Conservation (phyloP, 2,797 vertebrate genomes). For the Syngnathus rostellatus region DNA sequence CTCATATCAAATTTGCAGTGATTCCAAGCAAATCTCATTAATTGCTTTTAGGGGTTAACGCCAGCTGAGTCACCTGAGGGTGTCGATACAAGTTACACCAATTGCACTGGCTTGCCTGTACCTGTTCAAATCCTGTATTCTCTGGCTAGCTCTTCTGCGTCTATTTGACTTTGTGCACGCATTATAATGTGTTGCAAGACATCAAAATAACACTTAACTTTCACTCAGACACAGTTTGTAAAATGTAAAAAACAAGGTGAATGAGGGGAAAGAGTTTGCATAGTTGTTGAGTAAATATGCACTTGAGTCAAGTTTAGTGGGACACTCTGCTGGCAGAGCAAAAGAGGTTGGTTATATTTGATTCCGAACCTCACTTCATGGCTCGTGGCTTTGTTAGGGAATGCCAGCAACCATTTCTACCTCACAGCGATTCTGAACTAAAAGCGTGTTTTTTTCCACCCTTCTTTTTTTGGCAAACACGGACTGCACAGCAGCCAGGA, state of each 20-base stretch:
- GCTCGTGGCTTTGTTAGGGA: conserved; percentile 4
- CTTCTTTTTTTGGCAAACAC: neutral
- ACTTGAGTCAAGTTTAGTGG: conserved; percentile 5
- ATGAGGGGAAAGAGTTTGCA: conserved; percentile 2
- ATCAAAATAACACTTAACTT: neutral
- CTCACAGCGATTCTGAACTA: neutral
- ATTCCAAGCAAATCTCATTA: neutral
- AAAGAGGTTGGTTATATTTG: conserved; percentile 5
- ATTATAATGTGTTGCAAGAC: neutral
- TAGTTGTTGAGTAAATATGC: conserved; percentile 1
- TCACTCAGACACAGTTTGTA: neutral
- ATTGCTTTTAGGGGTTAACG: conserved; percentile 2
- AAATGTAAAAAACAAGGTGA: neutral
- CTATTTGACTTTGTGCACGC: neutral
- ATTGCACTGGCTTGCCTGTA: conserved; percentile 34
- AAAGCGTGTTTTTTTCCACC: neutral
- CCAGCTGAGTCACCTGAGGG: conserved; percentile 10
- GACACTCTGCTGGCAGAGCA: neutral
- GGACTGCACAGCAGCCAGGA: neutral
- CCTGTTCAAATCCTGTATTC: conserved; percentile 43
- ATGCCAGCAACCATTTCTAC: conserved; percentile 6
- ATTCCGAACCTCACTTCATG: neutral
- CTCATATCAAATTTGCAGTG: too few relatives aligned
- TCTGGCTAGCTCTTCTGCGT: conserved; percentile 7
- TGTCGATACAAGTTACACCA: conserved; percentile 25